Conservation (phyloP, 1,140 invertebrate genomes). For the Drosophila biarmipes region DNA sequence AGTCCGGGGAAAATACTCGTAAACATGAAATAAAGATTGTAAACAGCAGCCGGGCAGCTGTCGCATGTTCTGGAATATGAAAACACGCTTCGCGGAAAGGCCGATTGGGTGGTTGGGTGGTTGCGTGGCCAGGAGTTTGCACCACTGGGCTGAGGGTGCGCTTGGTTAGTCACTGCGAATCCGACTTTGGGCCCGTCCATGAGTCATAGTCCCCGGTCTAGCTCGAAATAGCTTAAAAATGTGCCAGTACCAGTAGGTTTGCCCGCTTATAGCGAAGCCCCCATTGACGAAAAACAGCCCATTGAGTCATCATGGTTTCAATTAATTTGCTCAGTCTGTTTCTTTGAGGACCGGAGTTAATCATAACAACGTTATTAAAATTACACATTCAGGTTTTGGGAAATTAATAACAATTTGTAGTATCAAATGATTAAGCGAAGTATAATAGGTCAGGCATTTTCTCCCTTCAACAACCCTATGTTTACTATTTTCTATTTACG, state of each 20-base stretch:
- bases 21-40: slow-evolving; percentile 7
- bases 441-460: no score
- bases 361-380: not conserved
- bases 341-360: slow-evolving; percentile 2
- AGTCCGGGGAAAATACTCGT: slow-evolving; percentile 14
- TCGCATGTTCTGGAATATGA: slow-evolving; percentile 31
- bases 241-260: slow-evolving; percentile 12
- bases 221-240: slow-evolving; percentile 8
- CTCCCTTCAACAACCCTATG: not conserved
- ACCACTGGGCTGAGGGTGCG: slow-evolving; percentile 16
- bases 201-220: slow-evolving; percentile 26
- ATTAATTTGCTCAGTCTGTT: slow-evolving; percentile 7
- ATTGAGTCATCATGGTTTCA: slow-evolving; percentile 30
- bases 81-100: slow-evolving; percentile 16
- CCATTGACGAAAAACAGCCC: slow-evolving; percentile 5
- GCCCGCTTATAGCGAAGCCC: slow-evolving; percentile 10
- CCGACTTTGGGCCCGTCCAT: slow-evolving; percentile 11
- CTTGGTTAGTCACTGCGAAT: slow-evolving; percentile 16
- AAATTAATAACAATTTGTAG: not conserved
- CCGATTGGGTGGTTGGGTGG: slow-evolving; percentile 14
- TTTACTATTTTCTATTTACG: slow-evolving; percentile 1
- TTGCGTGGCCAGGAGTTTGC: slow-evolving; percentile 4
- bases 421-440: slow-evolving; percentile 19
- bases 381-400: not conserved
- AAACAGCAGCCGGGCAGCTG: slow-evolving; percentile 8